A percentile compares a stretch with the other conserved stretches of the same genome.
Evolutionary conservation across 2,113 vertebrate genomes (phyloP).

Genomic region (Carassius carassius): DNA sequence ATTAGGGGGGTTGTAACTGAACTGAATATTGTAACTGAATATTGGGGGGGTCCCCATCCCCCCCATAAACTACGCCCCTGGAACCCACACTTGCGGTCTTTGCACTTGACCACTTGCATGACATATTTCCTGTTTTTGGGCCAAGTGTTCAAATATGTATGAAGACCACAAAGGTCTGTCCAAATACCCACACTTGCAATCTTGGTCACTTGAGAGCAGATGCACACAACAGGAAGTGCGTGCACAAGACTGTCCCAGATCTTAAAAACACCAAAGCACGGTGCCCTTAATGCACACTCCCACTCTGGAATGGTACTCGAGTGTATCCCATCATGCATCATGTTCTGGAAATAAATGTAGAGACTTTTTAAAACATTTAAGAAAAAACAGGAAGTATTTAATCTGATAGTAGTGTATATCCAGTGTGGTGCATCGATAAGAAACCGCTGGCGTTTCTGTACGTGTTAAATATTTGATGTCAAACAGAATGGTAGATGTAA

Average conservation of each 20-base stretch:
- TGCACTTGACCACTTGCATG: background rate
- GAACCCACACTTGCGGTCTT: background rate
- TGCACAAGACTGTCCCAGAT: no score
- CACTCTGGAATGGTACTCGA: background rate
- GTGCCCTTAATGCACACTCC: no score
- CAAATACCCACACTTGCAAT: background rate
- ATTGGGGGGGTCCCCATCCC: no score
- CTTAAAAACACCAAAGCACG: background rate
- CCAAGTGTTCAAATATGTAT: background rate
- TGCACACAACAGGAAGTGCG: no score
- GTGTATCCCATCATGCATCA: background rate
- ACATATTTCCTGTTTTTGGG: background rate
- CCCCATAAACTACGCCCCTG: no score
- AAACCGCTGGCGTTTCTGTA: background rate
- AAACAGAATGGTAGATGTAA: background rate
- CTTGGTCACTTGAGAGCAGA: no score
- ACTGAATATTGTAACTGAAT: no score
- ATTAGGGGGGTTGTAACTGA: no score
- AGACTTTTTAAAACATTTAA: background rate
- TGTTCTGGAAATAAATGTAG: no score
- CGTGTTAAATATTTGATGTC: background rate
- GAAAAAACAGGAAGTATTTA: background rate
- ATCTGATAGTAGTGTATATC: no score
- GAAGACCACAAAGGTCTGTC: background rate
- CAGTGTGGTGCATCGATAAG: background rate